These are phyloP conservation scores for Andrena hattorfiana DNA, from an alignment of 2,888 invertebrate species.

Conservation along the genomic window DNA sequence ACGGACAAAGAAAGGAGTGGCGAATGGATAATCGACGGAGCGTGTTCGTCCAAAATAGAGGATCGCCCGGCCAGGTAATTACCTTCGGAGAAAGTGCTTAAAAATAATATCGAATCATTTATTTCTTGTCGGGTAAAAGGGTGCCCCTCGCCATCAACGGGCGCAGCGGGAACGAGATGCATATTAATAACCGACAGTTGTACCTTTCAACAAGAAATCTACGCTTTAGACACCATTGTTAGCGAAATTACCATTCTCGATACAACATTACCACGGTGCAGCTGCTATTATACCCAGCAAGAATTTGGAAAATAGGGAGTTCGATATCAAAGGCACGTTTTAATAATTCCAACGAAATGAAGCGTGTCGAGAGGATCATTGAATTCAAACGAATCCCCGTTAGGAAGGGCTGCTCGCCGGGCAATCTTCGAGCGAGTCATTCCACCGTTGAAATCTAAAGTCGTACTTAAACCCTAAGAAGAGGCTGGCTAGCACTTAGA, in stretches of 20 bases:
- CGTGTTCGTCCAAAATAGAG: background rate
- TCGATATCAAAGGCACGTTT: no score
- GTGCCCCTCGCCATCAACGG: background rate
- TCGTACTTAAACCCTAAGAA: background rate
- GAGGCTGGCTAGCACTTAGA: background rate
- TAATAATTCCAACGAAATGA: no score
- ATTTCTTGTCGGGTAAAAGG: background rate
- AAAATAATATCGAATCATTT: slow-evolving; percentile 7
- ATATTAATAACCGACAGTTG: background rate
- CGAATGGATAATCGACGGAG: slow-evolving; percentile 4
- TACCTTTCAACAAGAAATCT: background rate
- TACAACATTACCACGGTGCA: no score
- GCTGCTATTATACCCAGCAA: no score
- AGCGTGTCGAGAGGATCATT: background rate
- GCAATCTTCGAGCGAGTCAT: background rate
- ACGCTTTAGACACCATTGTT: no score
- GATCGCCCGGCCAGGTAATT: slow-evolving; percentile 29
- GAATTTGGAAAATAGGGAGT: no score
- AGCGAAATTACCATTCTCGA: no score
- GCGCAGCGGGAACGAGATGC: background rate
- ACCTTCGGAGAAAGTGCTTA: slow-evolving; percentile 24
- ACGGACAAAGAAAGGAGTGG: background rate
- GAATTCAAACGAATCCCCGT: background rate
- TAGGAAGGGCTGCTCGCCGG: background rate
- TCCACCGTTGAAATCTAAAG: slow-evolving; percentile 6